These are phyloP conservation scores for Branchellion lobata DNA, from an alignment of 2,888 invertebrate genomes.

Conservation along the genomic window DNA sequence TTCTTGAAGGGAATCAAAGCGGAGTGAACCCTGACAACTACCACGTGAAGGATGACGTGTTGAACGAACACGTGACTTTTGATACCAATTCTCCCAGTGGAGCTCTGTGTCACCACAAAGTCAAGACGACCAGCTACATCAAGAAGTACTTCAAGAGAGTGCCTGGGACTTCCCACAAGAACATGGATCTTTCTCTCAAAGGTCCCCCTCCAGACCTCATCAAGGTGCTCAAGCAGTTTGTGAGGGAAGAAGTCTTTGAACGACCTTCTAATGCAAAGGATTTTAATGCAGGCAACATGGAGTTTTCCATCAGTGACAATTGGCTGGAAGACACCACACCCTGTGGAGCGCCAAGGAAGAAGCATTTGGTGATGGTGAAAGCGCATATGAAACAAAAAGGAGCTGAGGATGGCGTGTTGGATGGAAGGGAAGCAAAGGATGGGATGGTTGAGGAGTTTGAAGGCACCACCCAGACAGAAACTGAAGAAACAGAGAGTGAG, in stretches of 20 bases:
- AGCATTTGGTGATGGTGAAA: slow-evolving; percentile 25
- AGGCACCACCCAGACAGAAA: slow-evolving; percentile 38
- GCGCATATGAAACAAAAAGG: neutral
- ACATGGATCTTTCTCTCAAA: neutral
- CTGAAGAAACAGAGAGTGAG: slow-evolving; percentile 40
- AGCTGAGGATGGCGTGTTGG: neutral
- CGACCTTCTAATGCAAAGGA: neutral
- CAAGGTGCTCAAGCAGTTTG: slow-evolving; percentile 17
- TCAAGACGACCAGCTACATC: neutral
- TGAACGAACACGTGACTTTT: neutral
- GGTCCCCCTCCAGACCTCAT: neutral
- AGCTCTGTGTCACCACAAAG: neutral
- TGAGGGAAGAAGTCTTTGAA: slow-evolving; percentile 22
- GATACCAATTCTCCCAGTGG: neutral
- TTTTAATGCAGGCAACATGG: neutral
- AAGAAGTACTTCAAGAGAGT: slow-evolving; percentile 15
- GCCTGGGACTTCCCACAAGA: neutral
- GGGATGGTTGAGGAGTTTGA: slow-evolving; percentile 37
- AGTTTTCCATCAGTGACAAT: slow-evolving; percentile 5
- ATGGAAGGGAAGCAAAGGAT: neutral
- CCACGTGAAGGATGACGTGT: neutral
- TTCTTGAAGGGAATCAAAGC: too few relatives aligned
- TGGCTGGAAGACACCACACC: slow-evolving; percentile 13
- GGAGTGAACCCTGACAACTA: neutral
- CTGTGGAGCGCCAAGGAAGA: slow-evolving; percentile 20